These are phyloP conservation scores for Trisateles emortualis DNA, from an alignment of 2,888 invertebrate genomes.

Conservation along the genomic window DNA sequence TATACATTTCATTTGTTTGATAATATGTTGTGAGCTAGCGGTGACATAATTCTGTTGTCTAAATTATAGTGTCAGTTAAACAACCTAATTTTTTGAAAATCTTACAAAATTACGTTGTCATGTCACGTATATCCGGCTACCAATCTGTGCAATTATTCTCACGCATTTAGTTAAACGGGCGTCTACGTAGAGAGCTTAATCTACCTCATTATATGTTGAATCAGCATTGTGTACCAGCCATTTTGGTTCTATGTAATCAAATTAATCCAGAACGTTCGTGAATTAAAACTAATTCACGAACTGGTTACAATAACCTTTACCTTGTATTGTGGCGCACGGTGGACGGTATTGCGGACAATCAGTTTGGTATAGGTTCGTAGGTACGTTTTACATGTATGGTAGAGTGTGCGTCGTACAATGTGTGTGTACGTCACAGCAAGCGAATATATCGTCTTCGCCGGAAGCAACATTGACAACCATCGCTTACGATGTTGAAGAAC, in stretches of 20 bases:
- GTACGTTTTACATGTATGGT: conserved; percentile 26
- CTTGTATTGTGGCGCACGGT: conserved; percentile 70
- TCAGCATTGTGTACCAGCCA: conserved; percentile 28
- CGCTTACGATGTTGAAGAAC: conserved; percentile 26
- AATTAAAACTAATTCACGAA: conserved; percentile 70
- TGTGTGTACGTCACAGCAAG: conserved; percentile 60
- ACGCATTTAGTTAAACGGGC: conserved; percentile 10
- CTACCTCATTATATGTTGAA: conserved; percentile 25
- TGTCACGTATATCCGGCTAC: conserved; percentile 36
- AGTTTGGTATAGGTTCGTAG: conserved; percentile 10
- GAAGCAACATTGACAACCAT: conserved; percentile 41
- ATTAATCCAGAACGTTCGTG: conserved; percentile 58
- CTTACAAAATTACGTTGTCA: conserved; percentile 12
- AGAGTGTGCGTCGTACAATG: conserved; percentile 26
- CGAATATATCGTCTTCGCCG: conserved; percentile 25
- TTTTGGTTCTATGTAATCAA: conserved; percentile 54
- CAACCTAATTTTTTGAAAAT: not conserved
- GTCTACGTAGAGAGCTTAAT: conserved; percentile 26
- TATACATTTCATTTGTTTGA: no score
- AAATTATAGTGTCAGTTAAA: no score
- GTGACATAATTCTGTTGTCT: no score
- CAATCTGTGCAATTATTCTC: conserved; percentile 36
- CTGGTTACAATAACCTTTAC: conserved; percentile 80
- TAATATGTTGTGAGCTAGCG: no score
- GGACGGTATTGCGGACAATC: conserved; percentile 52